Conservation (phyloP, 2,113 vertebrate genomes). For the Lontra canadensis region DNA sequence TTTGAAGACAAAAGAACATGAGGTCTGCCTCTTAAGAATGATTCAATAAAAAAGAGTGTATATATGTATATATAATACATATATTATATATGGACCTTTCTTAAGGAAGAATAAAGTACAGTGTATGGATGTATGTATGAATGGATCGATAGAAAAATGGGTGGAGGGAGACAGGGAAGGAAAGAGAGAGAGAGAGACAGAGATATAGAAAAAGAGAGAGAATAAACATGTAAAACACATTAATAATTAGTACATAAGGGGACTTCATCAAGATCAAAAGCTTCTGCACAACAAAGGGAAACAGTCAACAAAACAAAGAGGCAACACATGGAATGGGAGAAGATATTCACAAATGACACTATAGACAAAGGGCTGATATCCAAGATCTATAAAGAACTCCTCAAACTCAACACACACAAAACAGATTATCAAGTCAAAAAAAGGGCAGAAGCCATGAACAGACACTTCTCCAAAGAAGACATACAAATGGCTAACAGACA, state of each 20-base stretch:
- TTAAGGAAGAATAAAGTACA: neutral
- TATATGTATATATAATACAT: neutral
- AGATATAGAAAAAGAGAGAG: neutral
- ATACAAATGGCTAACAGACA: no score
- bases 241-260: neutral
- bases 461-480: no score
- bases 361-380: no score
- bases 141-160: neutral
- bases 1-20: neutral
- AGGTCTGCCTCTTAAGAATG: neutral
- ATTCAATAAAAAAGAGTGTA: neutral
- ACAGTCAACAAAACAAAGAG: no score
- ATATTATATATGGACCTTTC: neutral
- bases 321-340: no score
- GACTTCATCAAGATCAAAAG: no score
- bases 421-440: no score
- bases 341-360: no score
- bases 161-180: neutral
- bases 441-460: no score
- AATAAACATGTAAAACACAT: neutral
- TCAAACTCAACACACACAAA: no score
- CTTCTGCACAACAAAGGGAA: no score
- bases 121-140: neutral
- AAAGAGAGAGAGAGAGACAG: neutral
- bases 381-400: no score